phyloP scores from a whole-genome alignment of 1,140 invertebrate genomes.

The Arion vulgaris region DNA sequence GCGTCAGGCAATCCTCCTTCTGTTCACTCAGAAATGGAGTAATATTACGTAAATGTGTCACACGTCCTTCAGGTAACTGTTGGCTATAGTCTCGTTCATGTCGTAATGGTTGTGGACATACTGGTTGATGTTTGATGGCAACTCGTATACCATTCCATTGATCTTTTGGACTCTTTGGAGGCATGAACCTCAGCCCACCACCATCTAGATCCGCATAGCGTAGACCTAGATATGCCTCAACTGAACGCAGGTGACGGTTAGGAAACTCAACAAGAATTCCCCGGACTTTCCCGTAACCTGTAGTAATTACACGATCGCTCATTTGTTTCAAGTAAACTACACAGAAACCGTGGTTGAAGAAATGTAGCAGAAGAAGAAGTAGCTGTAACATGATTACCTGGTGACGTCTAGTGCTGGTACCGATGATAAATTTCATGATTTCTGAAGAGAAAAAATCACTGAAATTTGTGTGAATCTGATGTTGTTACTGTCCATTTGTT shows the following conservation, averaged over 20 bases:
- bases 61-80: slow-evolving; percentile 87
- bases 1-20: slow-evolving; percentile 96
- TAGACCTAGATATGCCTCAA: slow-evolving; percentile 94
- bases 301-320: slow-evolving; percentile 72
- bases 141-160: slow-evolving; percentile 86
- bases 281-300: slow-evolving; percentile 85
- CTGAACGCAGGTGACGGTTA: slow-evolving; percentile 83
- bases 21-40: slow-evolving; percentile 90
- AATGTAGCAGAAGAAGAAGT: not conserved
- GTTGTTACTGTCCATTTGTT: too few relatives aligned
- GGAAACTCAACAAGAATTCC: slow-evolving; percentile 88
- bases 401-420: not conserved
- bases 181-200: slow-evolving; percentile 93
- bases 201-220: slow-evolving; percentile 95
- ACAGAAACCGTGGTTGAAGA: slow-evolving; percentile 17
- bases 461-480: not conserved
- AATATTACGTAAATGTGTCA: slow-evolving; percentile 89
- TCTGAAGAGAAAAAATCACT: not conserved
- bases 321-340: slow-evolving; percentile 49
- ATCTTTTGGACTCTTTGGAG: slow-evolving; percentile 87
- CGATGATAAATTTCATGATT: not conserved
- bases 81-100: slow-evolving; percentile 76
- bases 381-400: not conserved
- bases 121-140: slow-evolving; percentile 82
- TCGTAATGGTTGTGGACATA: slow-evolving; percentile 86